phyloP scores from a whole-genome alignment of 1,140 invertebrate species.

The Penaeus chinensis region DNA sequence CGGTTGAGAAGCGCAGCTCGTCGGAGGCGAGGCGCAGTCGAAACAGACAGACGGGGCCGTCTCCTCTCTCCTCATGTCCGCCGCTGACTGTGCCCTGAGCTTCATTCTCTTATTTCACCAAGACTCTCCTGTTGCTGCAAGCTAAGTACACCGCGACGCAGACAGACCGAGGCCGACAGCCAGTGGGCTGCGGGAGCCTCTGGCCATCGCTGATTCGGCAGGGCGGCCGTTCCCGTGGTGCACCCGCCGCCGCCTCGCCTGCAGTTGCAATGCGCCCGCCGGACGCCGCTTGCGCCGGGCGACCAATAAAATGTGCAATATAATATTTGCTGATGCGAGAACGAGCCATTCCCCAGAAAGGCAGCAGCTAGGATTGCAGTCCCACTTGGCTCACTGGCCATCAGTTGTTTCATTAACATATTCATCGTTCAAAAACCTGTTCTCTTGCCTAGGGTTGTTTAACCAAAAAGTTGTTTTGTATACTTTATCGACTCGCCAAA shows the following conservation, averaged over 20 bases:
- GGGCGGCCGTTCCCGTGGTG: neutral
- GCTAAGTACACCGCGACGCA: constrained; percentile 4
- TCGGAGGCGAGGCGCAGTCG: neutral
- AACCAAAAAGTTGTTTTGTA: constrained; percentile 25
- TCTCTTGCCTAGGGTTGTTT: constrained; percentile 13
- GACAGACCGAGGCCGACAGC: constrained; percentile 7
- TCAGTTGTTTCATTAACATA: constrained; percentile 15
- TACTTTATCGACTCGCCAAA: constrained; percentile 17
- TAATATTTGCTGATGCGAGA: too few relatives aligned
- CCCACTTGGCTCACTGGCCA: constrained; percentile 1
- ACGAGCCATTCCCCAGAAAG: too few relatives aligned
- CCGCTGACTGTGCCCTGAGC: constrained; percentile 2
- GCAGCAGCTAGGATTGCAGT: too few relatives aligned
- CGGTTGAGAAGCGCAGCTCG: too few relatives aligned
- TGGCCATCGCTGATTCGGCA: constrained; percentile 12
- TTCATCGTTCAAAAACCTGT: constrained; percentile 20
- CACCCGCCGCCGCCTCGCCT: too few relatives aligned
- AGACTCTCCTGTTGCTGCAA: constrained; percentile 5
- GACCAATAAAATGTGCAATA: too few relatives aligned
- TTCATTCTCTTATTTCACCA: constrained; percentile 22
- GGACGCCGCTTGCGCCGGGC: too few relatives aligned
- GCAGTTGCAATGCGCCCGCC: too few relatives aligned
- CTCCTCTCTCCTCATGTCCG: constrained; percentile 4
- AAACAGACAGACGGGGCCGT: neutral
- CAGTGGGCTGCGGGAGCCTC: constrained; percentile 1